These are phyloP conservation scores for Paedocypris micromegethes DNA, from an alignment of 2,797 vertebrate genomes.

Conservation along the genomic window DNA sequence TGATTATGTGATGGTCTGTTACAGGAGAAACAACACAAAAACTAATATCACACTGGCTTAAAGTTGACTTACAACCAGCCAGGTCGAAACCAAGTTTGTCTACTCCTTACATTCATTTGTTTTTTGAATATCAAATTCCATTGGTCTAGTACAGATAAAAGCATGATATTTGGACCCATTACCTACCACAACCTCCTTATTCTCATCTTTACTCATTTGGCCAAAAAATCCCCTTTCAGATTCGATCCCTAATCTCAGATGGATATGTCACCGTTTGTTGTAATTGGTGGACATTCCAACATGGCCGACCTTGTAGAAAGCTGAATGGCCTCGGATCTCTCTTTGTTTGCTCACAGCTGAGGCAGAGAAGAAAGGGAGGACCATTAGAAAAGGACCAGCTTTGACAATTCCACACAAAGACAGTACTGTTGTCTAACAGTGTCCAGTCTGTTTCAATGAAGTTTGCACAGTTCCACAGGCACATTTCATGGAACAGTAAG, in stretches of 20 bases:
- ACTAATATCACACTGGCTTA: not conserved
- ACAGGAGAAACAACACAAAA: constrained; percentile 18
- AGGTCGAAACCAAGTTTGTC: not conserved
- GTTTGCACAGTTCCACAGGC: constrained; percentile 74
- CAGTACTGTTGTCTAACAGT: constrained; percentile 83
- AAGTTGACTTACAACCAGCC: constrained; percentile 1
- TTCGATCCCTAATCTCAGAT: not conserved
- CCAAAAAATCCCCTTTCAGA: no score
- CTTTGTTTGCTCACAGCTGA: constrained; percentile 71
- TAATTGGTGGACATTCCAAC: constrained; percentile 56
- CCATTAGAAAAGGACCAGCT: constrained; percentile 67
- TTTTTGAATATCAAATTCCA: no score
- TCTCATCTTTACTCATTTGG: no score
- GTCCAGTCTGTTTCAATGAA: constrained; percentile 73
- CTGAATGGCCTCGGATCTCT: constrained; percentile 64
- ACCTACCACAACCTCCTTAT: no score
- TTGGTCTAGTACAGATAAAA: no score
- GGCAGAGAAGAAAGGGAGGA: constrained; percentile 65
- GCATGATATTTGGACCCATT: no score
- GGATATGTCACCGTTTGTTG: constrained; percentile 27
- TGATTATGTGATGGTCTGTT: constrained; percentile 28
- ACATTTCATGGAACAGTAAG: constrained; percentile 84
- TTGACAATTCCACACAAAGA: constrained; percentile 74
- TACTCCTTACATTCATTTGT: no score
- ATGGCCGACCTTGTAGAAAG: constrained; percentile 60